phyloP scores from a whole-genome alignment of 1,140 invertebrate species.

The Contarinia nasturtii region DNA sequence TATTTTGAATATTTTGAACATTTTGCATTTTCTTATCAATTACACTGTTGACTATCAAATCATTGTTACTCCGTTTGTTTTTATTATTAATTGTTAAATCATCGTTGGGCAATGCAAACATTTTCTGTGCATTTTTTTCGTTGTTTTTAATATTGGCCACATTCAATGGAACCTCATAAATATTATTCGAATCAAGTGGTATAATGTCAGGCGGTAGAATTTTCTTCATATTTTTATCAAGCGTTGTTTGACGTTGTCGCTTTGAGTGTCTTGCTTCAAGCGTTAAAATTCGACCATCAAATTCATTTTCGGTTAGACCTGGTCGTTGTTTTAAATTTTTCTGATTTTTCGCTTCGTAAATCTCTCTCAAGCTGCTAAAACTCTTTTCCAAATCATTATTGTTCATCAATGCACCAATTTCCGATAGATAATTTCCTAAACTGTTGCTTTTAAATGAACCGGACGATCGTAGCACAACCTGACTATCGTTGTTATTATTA shows the following conservation, averaged over 20 bases:
- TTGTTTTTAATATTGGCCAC: too few relatives aligned
- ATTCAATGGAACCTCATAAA: conserved; percentile 3
- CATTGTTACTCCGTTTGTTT: conserved; percentile 2
- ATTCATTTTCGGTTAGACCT: conserved; percentile 4
- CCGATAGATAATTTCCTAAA: background rate
- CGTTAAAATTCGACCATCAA: conserved; percentile 33
- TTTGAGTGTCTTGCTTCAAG: conserved; percentile 44
- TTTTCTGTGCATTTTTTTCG: too few relatives aligned
- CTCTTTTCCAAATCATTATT: conserved; percentile 12
- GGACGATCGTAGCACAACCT: conserved; percentile 13
- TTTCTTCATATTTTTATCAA: conserved; percentile 24
- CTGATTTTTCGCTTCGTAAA: conserved; percentile 40
- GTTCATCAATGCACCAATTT: background rate
- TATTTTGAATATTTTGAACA: conserved; percentile 3
- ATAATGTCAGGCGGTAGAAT: conserved; percentile 40
- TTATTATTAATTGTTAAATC: conserved; percentile 8
- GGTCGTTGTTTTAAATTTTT: conserved; percentile 7
- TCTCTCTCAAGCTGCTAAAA: conserved; percentile 48
- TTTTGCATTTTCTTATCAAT: conserved; percentile 5
- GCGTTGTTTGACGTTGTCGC: conserved; percentile 35
- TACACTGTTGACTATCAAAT: background rate
- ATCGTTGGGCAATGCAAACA: too few relatives aligned
- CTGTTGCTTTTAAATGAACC: conserved; percentile 15
- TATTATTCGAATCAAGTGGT: conserved; percentile 15
- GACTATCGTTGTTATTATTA: conserved; percentile 4